Base-by-base conservation (phyloP, 2,113 vertebrate species). In the Casuarius casuarius region DNA sequence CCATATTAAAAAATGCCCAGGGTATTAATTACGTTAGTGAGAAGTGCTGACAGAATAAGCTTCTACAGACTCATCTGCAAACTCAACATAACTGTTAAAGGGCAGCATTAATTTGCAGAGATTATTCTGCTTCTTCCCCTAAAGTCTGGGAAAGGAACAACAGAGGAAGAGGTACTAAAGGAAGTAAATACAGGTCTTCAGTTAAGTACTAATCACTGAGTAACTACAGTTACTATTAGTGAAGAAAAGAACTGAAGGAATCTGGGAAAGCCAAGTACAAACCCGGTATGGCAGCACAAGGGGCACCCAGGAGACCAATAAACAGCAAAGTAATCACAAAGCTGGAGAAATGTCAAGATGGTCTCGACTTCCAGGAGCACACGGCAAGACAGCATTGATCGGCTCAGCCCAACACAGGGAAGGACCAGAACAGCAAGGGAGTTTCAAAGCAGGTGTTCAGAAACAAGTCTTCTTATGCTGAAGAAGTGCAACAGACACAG, bases 291-390 rank as follows among this genome's bases (percentile, higher is more conserved):
- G 38, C 11, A 70, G 81, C 19, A n/a, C 38, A 51, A 20, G 42
- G 35, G 26, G 29, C 52, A 78, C 54, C 28, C 31, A 14, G 10
- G 51, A 70, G 17, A 46, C 26, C 44, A 52, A 23, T 9, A 49
- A 18, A 38, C 6, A n/a, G 44, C 31, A 40, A 7, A 65, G 66
- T 12, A 42, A 7, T 7, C 5, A 0, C 1, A 1, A n/a, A 14
- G 4, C 12, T 15, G 79, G n/a, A 70, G 28, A 40, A 42, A 51
- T 3, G 10, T 33, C 44, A 22, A 10, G 67, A 35, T 40, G 12
- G 35, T 56, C 21, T 33, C 42, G 7, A 52, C 38, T 4, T 4
- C 5, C 35, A 40, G 52, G 5, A 29, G 40, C 4, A 16, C 1
- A 2, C 17, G 28, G 11, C 2, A 29, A 28, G 44, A 38, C 9